phyloP scores from a whole-genome alignment of 2,113 vertebrate species.

The Bucco capensis region DNA sequence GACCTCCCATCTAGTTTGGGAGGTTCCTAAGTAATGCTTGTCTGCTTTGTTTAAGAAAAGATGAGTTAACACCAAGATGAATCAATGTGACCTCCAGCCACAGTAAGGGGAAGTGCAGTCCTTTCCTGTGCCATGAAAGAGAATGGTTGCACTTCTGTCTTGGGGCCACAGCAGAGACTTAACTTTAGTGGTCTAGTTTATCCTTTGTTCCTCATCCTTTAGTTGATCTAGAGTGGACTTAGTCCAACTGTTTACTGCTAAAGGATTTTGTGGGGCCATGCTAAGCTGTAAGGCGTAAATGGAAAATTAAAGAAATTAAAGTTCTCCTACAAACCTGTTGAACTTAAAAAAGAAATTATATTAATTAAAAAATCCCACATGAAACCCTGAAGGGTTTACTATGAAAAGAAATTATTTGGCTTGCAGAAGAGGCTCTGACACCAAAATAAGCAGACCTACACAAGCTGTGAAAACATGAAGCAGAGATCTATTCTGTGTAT shows the following conservation, averaged over 20 bases:
- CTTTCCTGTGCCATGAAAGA: not conserved
- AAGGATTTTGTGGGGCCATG: not conserved
- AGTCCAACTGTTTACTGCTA: not conserved
- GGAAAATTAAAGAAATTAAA: not conserved
- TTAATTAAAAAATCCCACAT: not conserved
- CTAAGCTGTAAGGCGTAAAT: not conserved
- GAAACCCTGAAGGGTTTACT: not conserved
- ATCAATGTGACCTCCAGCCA: not conserved
- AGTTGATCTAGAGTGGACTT: not conserved
- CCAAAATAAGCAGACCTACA: not conserved
- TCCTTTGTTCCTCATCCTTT: not conserved
- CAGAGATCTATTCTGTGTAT: not conserved
- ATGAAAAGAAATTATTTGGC: not conserved
- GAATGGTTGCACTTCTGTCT: not conserved
- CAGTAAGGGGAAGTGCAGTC: not conserved
- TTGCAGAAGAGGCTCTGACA: not conserved
- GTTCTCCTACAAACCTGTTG: not conserved
- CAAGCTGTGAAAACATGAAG: not conserved
- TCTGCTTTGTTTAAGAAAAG: not conserved
- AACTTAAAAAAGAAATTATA: not conserved
- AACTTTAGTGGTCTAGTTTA: not conserved
- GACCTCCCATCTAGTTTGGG: not conserved
- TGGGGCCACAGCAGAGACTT: not conserved
- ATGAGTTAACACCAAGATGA: not conserved
- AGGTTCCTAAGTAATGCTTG: not conserved